These are phyloP conservation scores for Ganaspis sp. DNA, from an alignment of 1,140 invertebrate species.

Conservation along the genomic window DNA sequence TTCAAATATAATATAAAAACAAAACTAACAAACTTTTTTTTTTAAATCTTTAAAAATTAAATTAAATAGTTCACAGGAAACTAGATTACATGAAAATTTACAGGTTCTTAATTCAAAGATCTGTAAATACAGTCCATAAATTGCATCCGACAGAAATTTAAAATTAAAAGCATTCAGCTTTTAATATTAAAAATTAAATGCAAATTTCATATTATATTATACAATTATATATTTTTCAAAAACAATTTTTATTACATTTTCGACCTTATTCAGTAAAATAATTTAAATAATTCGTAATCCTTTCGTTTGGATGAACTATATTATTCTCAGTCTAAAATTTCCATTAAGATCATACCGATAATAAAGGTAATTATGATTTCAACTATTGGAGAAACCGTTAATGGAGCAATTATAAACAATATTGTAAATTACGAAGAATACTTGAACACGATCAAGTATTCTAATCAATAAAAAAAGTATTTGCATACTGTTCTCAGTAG, in stretches of 20 bases:
- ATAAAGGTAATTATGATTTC: neutral
- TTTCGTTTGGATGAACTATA: neutral
- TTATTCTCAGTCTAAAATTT: neutral
- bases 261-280: neutral
- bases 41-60: too few relatives aligned
- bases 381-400: neutral
- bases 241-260: neutral
- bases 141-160: too few relatives aligned
- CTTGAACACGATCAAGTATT: neutral
- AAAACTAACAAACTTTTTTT: too few relatives aligned
- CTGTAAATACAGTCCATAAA: too few relatives aligned
- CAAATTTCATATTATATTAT: neutral
- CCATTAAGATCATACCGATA: constrained; percentile 1
- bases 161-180: too few relatives aligned
- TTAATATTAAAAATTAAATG: too few relatives aligned
- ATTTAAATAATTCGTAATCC: neutral
- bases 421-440: neutral
- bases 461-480: neutral
- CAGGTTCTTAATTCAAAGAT: too few relatives aligned
- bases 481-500: neutral
- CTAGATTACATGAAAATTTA: too few relatives aligned
- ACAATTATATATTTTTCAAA: neutral
- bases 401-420: neutral
- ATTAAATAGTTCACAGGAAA: too few relatives aligned
- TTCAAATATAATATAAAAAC: too few relatives aligned